These are phyloP conservation scores for Tenualosa thibaudeaui DNA, from an alignment of 2,797 vertebrate genomes.

Conservation along the genomic window DNA sequence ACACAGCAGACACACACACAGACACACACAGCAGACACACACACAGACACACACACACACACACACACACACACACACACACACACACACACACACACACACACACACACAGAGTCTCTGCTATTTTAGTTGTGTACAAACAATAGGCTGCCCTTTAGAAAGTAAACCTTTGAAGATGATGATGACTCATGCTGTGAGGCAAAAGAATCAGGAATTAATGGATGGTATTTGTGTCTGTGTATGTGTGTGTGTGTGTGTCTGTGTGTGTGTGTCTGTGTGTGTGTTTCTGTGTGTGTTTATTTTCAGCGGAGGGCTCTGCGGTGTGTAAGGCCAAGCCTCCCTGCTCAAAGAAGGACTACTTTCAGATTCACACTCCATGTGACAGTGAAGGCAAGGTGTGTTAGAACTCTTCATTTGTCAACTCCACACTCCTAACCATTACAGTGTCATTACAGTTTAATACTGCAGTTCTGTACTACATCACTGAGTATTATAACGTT, in stretches of 20 bases:
- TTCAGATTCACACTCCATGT: conserved; percentile 91
- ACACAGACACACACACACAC: not conserved
- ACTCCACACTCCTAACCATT: not conserved
- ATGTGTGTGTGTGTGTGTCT: not conserved
- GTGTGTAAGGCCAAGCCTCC: conserved; percentile 79
- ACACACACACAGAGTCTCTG: not conserved
- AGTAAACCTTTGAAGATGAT: not conserved
- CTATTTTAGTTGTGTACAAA: not conserved
- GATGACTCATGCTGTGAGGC: not conserved
- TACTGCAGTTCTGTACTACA: not conserved
- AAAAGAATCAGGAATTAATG: not conserved
- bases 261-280: not conserved
- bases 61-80: too few relatives aligned
- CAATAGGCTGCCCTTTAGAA: not conserved
- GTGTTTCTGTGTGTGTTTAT: not conserved
- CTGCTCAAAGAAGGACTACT: conserved; percentile 89
- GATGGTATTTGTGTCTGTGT: not conserved
- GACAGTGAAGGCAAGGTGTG: conserved; percentile 90
- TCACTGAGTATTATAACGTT: not conserved
- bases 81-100: conserved; percentile 5
- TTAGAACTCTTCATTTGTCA: not conserved
- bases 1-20: conserved; percentile 7
- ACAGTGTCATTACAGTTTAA: not conserved
- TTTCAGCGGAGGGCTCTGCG: conserved; percentile 86
- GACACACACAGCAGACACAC: not conserved